A percentile compares a stretch with the other conserved stretches of the same genome.
Conservation (phyloP, 1,140 invertebrate genomes). For the Saccostrea cuccullata region DNA sequence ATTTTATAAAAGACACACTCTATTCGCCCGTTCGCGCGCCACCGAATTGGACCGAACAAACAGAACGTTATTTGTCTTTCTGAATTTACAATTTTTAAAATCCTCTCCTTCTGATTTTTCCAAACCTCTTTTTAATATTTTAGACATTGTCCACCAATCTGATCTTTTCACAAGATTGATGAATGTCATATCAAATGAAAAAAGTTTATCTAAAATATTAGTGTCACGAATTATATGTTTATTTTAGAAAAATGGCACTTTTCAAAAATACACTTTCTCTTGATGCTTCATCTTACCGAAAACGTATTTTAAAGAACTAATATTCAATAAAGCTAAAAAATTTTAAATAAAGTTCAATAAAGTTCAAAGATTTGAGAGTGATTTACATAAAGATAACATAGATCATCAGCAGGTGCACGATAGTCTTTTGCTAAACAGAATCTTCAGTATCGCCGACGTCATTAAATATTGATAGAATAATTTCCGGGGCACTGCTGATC, state of each 20-base stretch:
- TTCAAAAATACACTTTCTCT: background rate
- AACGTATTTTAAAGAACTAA: background rate
- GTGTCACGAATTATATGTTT: constrained; percentile 6
- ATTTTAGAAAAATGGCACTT: constrained; percentile 14
- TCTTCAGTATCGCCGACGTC: background rate
- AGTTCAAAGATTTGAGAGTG: background rate
- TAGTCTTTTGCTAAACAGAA: background rate
- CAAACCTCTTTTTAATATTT: constrained; percentile 18
- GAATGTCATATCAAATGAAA: constrained; percentile 23
- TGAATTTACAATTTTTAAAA: background rate
- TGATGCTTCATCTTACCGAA: background rate
- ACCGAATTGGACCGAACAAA: background rate
- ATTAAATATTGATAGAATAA: constrained; percentile 26
- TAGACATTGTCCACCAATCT: constrained; percentile 1
- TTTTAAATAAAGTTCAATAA: background rate
- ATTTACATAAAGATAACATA: constrained; percentile 15
- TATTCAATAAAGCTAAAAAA: background rate
- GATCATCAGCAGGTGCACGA: background rate
- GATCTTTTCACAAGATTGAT: constrained; percentile 22
- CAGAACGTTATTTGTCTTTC: background rate
- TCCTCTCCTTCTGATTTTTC: background rate
- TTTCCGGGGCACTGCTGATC: constrained; percentile 5
- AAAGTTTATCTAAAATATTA: constrained; percentile 31
- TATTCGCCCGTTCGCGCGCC: background rate
- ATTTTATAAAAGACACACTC: background rate